These are phyloP conservation scores for Polypedilum vanderplanki DNA, from an alignment of 1,140 invertebrate species.

Conservation along the genomic window DNA sequence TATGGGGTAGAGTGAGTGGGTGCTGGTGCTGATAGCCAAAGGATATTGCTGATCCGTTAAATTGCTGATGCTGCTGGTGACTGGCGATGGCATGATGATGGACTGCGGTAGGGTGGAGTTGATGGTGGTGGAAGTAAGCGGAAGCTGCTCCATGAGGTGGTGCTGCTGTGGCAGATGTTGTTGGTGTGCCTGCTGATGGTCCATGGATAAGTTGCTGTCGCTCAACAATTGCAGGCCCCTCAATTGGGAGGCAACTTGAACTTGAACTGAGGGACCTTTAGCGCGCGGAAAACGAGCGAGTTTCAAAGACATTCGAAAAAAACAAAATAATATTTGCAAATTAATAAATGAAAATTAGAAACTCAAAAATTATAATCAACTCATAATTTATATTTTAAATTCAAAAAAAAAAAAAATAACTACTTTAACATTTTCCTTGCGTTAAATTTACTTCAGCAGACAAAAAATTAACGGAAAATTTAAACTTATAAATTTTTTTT, in stretches of 20 bases:
- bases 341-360: slow-evolving; percentile 1
- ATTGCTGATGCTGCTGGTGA: slow-evolving; percentile 32
- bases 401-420: not conserved
- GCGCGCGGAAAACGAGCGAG: slow-evolving; percentile 6
- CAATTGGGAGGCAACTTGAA: slow-evolving; percentile 57
- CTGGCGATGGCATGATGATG: slow-evolving; percentile 20
- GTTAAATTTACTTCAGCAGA: not conserved
- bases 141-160: not conserved
- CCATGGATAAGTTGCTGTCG: slow-evolving; percentile 46
- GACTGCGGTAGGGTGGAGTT: slow-evolving; percentile 22
- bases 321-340: slow-evolving; percentile 21
- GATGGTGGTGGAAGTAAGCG: slow-evolving; percentile 27
- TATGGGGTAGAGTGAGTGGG: slow-evolving; percentile 42
- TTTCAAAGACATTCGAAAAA: not conserved
- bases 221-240: slow-evolving; percentile 71
- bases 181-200: slow-evolving; percentile 32
- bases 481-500: not conserved
- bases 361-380: slow-evolving; percentile 21
- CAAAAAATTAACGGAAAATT: slow-evolving; percentile 14
- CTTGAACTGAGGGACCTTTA: slow-evolving; percentile 51
- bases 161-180: slow-evolving; percentile 31
- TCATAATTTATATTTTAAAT: no score
- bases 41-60: slow-evolving; percentile 38
- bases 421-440: not conserved
- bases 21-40: slow-evolving; percentile 42